Base-by-base conservation (phyloP, 1,140 invertebrate genomes). In the Diachasmimorpha longicaudata region DNA sequence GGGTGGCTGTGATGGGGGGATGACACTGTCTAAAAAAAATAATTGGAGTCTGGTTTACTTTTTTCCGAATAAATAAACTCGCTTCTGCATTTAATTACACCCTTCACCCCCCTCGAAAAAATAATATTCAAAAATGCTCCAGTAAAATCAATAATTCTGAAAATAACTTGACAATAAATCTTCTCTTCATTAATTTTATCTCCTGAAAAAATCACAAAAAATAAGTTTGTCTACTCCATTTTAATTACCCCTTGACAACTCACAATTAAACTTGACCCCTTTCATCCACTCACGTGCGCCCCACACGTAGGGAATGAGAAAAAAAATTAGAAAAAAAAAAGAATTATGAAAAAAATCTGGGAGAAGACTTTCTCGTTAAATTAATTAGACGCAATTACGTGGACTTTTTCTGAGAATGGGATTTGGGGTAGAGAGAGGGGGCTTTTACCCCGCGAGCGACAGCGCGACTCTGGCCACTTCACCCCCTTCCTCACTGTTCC, bases 341-440 rank as follows among this genome's bases (percentile, higher is more conserved):
- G 68, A 70, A 70, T 70, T 44, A 70, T 37, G 44, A 42, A 70
- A 52, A 52, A 52, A 52, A 16, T n/a, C 48, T n/a, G 48, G 19
- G 48, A 52, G 48, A 52, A 52, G 48, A 52, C 48, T 84, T 84
- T 81, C 80, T 83, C 80, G 76, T 79, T 73, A 81, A 84, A 83
- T 84, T 84, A 83, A 83, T 84, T 84, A 84, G 79, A 83, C 81
- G 79, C 77, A 82, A 82, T 83, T 83, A 83, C 68, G 72, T 39
- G 25, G 75, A 23, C 46, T 63, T 19, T 72, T 73, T 70, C 63
- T 73, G 31, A 36, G 16, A 37, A 52, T 70, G 77, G 76, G 77
- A 70, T 78, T 75, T 79, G 79, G 76, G 44, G 31, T 55, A 14
- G 70, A 4, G 71, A 44, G 36, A 67, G 36, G 39, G n/a, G 39